These are phyloP conservation scores for Scaptomyza caliginosa DNA, from an alignment of 2,888 invertebrate genomes.

Conservation along the genomic window DNA sequence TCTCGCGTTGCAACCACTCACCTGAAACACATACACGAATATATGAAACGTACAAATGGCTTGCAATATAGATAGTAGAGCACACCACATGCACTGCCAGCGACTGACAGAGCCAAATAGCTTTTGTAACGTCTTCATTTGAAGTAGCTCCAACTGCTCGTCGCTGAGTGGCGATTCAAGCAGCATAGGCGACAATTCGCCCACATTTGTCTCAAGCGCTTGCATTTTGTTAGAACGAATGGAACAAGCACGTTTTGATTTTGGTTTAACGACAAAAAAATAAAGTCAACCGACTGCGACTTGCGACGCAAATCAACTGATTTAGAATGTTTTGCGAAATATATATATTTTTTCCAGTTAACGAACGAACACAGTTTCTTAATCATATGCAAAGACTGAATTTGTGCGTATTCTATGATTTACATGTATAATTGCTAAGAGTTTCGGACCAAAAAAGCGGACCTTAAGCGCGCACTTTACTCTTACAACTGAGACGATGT, in stretches of 20 bases:
- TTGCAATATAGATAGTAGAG: slow-evolving; percentile 86
- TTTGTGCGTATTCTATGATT: slow-evolving; percentile 40
- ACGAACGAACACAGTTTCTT: slow-evolving; percentile 33
- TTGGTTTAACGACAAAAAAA: slow-evolving; percentile 5
- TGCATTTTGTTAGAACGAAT: slow-evolving; percentile 35
- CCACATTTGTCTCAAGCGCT: slow-evolving; percentile 21
- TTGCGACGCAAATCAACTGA: slow-evolving; percentile 63
- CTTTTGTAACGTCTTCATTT: slow-evolving; percentile 69
- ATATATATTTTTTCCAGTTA: slow-evolving; percentile 30
- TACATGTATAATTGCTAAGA: slow-evolving; percentile 39
- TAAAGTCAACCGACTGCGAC: slow-evolving; percentile 57
- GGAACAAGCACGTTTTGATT: slow-evolving; percentile 3
- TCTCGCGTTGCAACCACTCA: slow-evolving; percentile 60
- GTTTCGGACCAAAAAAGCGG: slow-evolving; percentile 30
- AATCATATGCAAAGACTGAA: slow-evolving; percentile 53
- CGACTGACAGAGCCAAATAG: slow-evolving; percentile 86
- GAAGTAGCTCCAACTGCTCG: slow-evolving; percentile 65
- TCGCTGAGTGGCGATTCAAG: slow-evolving; percentile 17
- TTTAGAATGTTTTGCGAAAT: slow-evolving; percentile 49
- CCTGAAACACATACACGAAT: slow-evolving; percentile 86
- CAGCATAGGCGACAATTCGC: slow-evolving; percentile 64
- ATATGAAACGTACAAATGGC: slow-evolving; percentile 88
- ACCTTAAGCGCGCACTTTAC: slow-evolving; percentile 35
- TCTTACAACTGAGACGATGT: slow-evolving; percentile 43
- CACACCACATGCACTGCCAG: slow-evolving; percentile 86